Base-by-base conservation (phyloP, 1,140 invertebrate genomes). In the Calycopis cecrops region DNA sequence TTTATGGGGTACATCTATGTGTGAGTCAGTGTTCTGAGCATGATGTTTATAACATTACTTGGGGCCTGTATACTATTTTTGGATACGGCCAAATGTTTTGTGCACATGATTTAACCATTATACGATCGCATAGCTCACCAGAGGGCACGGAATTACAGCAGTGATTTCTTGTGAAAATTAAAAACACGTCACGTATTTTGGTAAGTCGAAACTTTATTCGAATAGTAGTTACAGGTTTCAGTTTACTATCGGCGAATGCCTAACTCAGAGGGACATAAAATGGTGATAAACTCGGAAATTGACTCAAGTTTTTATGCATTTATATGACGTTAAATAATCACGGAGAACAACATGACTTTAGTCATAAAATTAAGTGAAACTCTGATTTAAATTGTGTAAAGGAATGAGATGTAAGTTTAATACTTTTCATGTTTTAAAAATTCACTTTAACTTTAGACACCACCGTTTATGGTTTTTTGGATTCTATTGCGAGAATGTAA, bases 21-120 rank as follows among this genome's bases (percentile, higher is more conserved):
- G 76, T 76, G 76, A 67, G 69, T 73, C 69, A 68, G 60, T 48
- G 48, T 34, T 53, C 52, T 35, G 52, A 52, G 55, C 57, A 50
- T 65, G 69, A 75, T 83, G 79, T 83, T 83, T 81, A 81, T 76
- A 78, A 77, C 69, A 77, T 67, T 58, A 59, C 54, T 62, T 62
- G 67, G 67, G 64, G 64, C 60, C 66, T 62, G 60, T 62, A 62
- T 60, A 65, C 63, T 69, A 69, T 69, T 69, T 69, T 61, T 73
- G 79, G 80, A 81, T 65, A 14, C 72, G 68, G 62, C 65, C 72
- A 79, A 79, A 76, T 77, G 72, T 77, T 76, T 68, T 70, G 67
- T 69, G 67, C 63, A 71, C 65, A 68, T 73, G 67, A 63, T 70
- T 68, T 63, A 69, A 63, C 57, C 67, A 69, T 63, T 65, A 67